Conservation (phyloP, 2,888 invertebrate genomes). For the Isoperla grammatica region DNA sequence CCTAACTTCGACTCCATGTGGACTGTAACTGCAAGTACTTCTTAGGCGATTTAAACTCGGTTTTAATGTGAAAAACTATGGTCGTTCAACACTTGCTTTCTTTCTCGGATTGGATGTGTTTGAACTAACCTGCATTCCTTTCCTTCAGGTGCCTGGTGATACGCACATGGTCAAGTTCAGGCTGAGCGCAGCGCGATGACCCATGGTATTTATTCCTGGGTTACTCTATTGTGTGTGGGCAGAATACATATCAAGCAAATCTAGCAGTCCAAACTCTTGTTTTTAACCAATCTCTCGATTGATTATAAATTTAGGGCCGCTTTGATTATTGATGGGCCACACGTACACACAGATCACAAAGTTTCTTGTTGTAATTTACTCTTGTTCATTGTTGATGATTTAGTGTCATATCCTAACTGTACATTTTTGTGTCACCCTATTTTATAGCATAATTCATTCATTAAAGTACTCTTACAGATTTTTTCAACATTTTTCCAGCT, state of each 20-base stretch:
- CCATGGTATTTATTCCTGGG: slow-evolving; percentile 55
- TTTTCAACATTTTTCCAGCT: slow-evolving; percentile 38
- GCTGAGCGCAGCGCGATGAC: slow-evolving; percentile 35
- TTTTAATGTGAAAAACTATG: not conserved
- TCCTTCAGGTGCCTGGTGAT: slow-evolving; percentile 47
- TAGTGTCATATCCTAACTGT: slow-evolving; percentile 24
- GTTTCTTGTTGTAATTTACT: slow-evolving; percentile 27
- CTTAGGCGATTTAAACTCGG: too few species aligned
- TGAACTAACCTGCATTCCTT: slow-evolving; percentile 50
- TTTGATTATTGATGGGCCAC: slow-evolving; percentile 32
- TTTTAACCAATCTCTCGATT: slow-evolving; percentile 12
- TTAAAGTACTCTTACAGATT: slow-evolving; percentile 31
- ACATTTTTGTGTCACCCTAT: slow-evolving; percentile 31
- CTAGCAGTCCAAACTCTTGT: not conserved
- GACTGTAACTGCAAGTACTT: too few species aligned
- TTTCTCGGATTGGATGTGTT: slow-evolving; percentile 30
- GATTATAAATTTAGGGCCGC: slow-evolving; percentile 26
- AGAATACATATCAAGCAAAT: slow-evolving; percentile 41
- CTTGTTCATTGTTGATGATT: slow-evolving; percentile 27
- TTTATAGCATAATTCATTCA: slow-evolving; percentile 17
- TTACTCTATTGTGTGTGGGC: slow-evolving; percentile 40
- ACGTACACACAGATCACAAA: slow-evolving; percentile 28
- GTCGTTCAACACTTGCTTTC: slow-evolving; percentile 11
- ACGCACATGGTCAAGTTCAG: slow-evolving; percentile 24
- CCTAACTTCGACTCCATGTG: too few species aligned